Percentiles rank a stretch among this genome's conserved stretches.
These are phyloP conservation scores for Fregata magnificens DNA, from an alignment of 2,113 vertebrate genomes.

Conservation along the genomic window DNA sequence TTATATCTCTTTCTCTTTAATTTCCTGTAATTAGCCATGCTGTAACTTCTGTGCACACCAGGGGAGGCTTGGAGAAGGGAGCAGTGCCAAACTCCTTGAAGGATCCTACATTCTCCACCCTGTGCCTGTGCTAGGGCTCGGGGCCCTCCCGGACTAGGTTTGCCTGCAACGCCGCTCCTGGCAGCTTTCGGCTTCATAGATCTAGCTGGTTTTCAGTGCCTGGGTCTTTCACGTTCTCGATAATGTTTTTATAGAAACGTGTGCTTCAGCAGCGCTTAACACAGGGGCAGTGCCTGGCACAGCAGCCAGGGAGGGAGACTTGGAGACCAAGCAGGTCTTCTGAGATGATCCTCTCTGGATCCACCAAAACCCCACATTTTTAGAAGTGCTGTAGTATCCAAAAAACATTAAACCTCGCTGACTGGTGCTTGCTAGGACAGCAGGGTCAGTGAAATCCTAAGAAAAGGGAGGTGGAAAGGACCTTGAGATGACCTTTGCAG, in stretches of 20 bases:
- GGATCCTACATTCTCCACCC: not conserved
- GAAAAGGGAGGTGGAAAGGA: not conserved
- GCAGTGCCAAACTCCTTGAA: not conserved
- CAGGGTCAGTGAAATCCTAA: not conserved
- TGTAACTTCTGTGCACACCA: not conserved
- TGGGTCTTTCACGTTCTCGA: not conserved
- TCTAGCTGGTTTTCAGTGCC: not conserved
- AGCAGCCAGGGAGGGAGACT: accelerated
- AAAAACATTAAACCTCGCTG: not conserved
- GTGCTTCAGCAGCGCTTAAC: not conserved
- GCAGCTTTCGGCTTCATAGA: not conserved
- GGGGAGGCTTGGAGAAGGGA: not conserved
- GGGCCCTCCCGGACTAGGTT: not conserved
- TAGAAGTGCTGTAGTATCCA: not conserved
- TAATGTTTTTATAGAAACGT: not conserved
- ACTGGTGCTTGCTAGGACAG: not conserved
- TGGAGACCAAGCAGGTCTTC: not conserved
- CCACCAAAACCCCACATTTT: not conserved
- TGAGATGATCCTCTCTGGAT: not conserved
- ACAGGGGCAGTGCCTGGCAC: not conserved
- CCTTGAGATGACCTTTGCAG: not conserved
- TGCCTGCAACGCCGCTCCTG: not conserved
- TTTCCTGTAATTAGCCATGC: slow-evolving; percentile 4
- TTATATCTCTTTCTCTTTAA: not conserved
- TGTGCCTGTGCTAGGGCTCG: accelerated